These are phyloP conservation scores for Petrocephalus zakoni DNA, from an alignment of 2,113 vertebrate species.

Conservation along the genomic window DNA sequence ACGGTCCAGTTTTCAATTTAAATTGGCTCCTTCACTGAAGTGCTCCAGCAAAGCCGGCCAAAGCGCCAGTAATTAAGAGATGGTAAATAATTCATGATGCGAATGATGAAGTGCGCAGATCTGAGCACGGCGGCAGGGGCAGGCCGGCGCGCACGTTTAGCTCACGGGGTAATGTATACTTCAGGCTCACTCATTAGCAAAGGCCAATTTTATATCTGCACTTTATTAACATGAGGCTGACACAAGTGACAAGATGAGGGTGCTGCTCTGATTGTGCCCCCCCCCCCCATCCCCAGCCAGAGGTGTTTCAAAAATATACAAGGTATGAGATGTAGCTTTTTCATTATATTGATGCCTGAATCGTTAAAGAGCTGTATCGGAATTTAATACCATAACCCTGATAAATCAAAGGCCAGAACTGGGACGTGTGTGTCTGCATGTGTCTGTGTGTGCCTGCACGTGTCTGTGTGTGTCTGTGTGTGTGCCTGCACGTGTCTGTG, in stretches of 20 bases:
- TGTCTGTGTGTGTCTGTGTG: too few relatives aligned
- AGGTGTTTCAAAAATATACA: not conserved
- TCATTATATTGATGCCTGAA: not conserved
- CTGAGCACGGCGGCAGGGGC: not conserved
- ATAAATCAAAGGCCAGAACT: not conserved
- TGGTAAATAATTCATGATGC: conserved; percentile 18
- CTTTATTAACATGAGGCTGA: conserved; percentile 2
- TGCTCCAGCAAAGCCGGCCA: not conserved
- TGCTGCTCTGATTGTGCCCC: not conserved
- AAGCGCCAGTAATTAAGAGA: conserved; percentile 15
- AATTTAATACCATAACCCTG: not conserved
- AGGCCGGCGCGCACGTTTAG: too few relatives aligned
- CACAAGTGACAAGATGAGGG: not conserved
- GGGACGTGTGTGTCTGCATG: not conserved
- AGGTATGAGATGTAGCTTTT: not conserved
- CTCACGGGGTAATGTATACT: not conserved
- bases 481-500: too few relatives aligned
- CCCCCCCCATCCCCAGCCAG: not conserved
- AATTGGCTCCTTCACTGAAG: conserved; percentile 7
- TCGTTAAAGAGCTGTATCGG: not conserved
- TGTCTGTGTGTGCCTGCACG: not conserved
- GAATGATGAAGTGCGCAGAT: conserved; percentile 10
- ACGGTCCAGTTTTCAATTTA: conserved; percentile 11
- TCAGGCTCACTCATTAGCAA: not conserved
- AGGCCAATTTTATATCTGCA: not conserved